Conservation (phyloP, 37 sponge, comb jelly and placozoan genomes). For the Geodia barretti region DNA sequence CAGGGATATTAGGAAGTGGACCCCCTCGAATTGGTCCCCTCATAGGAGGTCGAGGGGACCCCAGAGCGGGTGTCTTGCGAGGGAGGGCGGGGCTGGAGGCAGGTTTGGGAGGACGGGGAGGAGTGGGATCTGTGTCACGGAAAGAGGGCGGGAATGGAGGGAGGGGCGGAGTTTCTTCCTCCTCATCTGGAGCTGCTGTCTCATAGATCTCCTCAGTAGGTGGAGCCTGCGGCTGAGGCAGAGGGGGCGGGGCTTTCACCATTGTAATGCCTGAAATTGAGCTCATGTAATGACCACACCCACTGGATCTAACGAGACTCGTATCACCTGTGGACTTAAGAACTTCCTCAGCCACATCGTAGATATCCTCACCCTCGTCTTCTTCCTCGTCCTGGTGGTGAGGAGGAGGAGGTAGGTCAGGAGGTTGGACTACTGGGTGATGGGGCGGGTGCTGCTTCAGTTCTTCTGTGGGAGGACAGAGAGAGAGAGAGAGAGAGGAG, state of each 20-base stretch:
- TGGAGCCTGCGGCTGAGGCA: too few relatives aligned
- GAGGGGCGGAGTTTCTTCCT: conserved; percentile 3
- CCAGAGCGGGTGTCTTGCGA: not conserved
- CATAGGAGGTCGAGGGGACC: not conserved
- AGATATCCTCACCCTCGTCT: not conserved
- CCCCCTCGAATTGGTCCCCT: not conserved
- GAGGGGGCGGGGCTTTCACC: too few relatives aligned
- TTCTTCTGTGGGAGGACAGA: not conserved
- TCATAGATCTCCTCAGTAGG: too few relatives aligned
- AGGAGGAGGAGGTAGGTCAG: not conserved
- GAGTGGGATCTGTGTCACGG: not conserved
- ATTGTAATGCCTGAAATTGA: not conserved
- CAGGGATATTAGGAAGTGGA: not conserved
- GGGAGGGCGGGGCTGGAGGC: conserved; percentile 3
- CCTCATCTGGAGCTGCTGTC: too few relatives aligned
- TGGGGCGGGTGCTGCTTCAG: conserved; percentile 3
- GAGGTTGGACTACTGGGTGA: not conserved
- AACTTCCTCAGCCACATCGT: not conserved
- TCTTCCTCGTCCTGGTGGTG: not conserved
- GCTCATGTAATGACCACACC: not conserved
- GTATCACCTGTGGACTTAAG: too few relatives aligned
- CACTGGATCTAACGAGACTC: not conserved
- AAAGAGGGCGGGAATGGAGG: not conserved
- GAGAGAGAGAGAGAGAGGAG: not conserved
- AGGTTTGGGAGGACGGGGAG: conserved; percentile 13